phyloP scores from a whole-genome alignment of 2,888 invertebrate genomes.

The Clostera curtula region DNA sequence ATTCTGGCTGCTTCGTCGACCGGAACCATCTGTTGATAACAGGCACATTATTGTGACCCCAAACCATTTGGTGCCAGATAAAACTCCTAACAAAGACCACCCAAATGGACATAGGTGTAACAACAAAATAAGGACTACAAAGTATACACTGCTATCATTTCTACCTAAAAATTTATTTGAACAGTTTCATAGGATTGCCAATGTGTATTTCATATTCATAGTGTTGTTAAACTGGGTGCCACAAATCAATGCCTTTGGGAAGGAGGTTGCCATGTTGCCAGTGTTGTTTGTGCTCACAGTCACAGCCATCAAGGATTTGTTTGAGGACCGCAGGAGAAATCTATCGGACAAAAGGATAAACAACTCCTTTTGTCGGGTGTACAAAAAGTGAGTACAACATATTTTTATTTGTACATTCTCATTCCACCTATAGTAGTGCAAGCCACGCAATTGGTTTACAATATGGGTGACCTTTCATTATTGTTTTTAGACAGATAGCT shows the following conservation, averaged over 20 bases:
- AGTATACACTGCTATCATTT: constrained; percentile 95
- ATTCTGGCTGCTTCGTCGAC: constrained; percentile 75
- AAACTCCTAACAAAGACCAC: constrained; percentile 85
- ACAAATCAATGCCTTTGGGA: constrained; percentile 94
- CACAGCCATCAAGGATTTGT: constrained; percentile 95
- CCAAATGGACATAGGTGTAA: constrained; percentile 88
- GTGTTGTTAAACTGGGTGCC: constrained; percentile 97
- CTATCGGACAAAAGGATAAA: constrained; percentile 96
- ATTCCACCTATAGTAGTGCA: no score
- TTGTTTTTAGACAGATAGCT: no score
- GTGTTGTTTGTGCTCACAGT: constrained; percentile 95
- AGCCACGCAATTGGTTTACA: no score
- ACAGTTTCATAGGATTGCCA: constrained; percentile 98
- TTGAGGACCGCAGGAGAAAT: constrained; percentile 92
- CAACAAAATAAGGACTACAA: constrained; percentile 94
- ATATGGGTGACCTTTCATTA: neutral
- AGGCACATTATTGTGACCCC: constrained; percentile 85
- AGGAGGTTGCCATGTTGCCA: constrained; percentile 96
- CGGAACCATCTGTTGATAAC: constrained; percentile 79
- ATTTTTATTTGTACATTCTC: constrained; percentile 3
- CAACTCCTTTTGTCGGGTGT: constrained; percentile 93
- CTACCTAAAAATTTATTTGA: constrained; percentile 96
- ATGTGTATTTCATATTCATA: constrained; percentile 98
- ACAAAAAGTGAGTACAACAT: constrained; percentile 81
- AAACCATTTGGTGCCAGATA: constrained; percentile 88